Base-by-base conservation (phyloP, 2,888 invertebrate genomes). In the Asteroscopus sphinx region DNA sequence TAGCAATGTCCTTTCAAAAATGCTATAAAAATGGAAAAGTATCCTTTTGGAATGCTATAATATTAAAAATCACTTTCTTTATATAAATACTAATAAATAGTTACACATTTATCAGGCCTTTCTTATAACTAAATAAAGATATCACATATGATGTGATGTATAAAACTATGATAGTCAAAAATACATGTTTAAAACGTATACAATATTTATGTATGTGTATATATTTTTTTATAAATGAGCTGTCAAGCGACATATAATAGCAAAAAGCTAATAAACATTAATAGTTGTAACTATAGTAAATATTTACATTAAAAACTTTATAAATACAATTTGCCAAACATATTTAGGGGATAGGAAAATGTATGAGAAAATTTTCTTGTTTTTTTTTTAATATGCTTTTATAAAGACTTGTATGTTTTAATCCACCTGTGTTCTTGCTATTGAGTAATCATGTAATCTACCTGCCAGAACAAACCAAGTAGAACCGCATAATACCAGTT, bases 141-240 rank as follows among this genome's bases (percentile, higher is more conserved):
- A 61, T 68, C 72, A 67, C 72, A n/a, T 26, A 49, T 28, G 41
- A 32, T 51, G 58, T 71, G 72, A 71, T 67, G 68, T 58, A 46
- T 16, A 39, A 17, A 47, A 47, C 15, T 53, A 49, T 25, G 17
- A 37, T 21, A 46, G 52, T 58, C 30, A 49, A 39, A 45, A 46
- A 74, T 70, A 69, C 39, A 48, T 4, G 39, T 52, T n/a, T 51
- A 35, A 39, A 47, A 39, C 8, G 32, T 36, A 58, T 58, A 26
- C 5, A 30, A 30, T 42, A 41, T 53, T 45, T 7, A 35, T 45
- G 16, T 51, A 66, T 45, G 52, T 46, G 21, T 11, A 42, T 42
- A 47, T 26, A 30, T 45, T 45, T 12, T 17, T 36, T 49, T 59
- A 67, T 49, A 58, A 42, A 51, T 15, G 15, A 51, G 57, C 55